Percentiles rank a stretch among this genome's conserved stretches.
These are phyloP conservation scores for Alcis repandata DNA, from an alignment of 2,888 invertebrate species.

Conservation along the genomic window DNA sequence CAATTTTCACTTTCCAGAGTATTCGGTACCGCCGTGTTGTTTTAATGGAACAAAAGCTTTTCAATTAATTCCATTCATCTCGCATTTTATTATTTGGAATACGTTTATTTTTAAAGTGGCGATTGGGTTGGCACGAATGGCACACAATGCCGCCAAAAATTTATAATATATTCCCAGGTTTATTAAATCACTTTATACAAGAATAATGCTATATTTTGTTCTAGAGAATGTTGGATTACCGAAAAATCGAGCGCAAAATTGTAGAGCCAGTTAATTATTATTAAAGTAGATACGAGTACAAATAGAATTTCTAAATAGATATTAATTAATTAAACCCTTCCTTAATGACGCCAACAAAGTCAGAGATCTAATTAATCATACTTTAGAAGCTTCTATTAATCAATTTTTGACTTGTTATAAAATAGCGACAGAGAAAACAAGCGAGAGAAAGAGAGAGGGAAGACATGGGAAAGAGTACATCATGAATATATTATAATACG, in stretches of 20 bases:
- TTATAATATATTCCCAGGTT: too few species aligned
- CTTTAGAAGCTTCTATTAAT: constrained; percentile 19
- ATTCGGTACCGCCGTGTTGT: neutral
- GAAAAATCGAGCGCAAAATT: neutral
- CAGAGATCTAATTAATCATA: constrained; percentile 23
- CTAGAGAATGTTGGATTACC: neutral
- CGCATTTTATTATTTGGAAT: neutral
- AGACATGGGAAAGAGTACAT: too few species aligned
- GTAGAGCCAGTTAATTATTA: too few species aligned
- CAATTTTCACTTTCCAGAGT: neutral
- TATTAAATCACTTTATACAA: too few species aligned
- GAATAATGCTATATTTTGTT: too few species aligned
- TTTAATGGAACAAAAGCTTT: constrained; percentile 2
- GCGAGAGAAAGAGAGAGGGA: too few species aligned
- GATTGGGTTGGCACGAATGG: too few species aligned
- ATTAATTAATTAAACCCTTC: constrained; percentile 18
- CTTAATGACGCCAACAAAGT: constrained; percentile 10
- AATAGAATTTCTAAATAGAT: neutral
- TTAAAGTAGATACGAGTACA: neutral
- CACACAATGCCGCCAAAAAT: too few species aligned
- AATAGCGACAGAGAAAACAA: too few species aligned
- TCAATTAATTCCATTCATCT: constrained; percentile 3
- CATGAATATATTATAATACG: too few species aligned
- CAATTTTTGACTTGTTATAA: constrained; percentile 6
- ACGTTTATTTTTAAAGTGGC: neutral